These are phyloP conservation scores for Peromyscus melanophrys DNA, from an alignment of 2,797 vertebrate species.

Conservation along the genomic window DNA sequence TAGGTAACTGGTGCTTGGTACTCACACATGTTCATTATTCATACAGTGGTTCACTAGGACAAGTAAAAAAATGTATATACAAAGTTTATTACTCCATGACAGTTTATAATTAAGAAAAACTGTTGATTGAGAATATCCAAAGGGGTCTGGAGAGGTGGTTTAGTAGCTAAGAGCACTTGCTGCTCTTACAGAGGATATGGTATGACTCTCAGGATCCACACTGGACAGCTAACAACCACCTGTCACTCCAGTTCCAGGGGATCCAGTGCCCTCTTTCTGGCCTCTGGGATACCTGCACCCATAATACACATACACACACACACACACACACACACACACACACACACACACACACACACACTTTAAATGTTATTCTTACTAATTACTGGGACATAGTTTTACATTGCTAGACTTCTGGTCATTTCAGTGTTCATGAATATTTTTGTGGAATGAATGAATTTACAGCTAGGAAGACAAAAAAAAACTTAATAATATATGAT, in stretches of 20 bases:
- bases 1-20: neutral
- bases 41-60: neutral
- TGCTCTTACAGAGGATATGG: no score
- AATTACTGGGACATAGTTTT: neutral
- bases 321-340: neutral
- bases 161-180: no score
- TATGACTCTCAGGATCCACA: no score
- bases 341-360: neutral
- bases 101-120: constrained; percentile 9
- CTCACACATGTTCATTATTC: neutral
- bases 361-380: neutral
- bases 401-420: constrained; percentile 41
- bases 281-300: neutral
- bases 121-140: neutral
- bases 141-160: neutral
- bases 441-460: constrained; percentile 55
- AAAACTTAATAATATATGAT: neutral
- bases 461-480: neutral
- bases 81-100: neutral
- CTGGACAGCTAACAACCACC: no score
- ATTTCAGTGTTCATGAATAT: constrained; percentile 50
- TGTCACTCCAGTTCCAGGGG: neutral
- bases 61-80: neutral
- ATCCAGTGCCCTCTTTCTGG: no score
- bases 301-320: neutral